Evolutionary conservation across 2,888 invertebrate species (phyloP).

Genomic region (Entomobrya proxima): DNA sequence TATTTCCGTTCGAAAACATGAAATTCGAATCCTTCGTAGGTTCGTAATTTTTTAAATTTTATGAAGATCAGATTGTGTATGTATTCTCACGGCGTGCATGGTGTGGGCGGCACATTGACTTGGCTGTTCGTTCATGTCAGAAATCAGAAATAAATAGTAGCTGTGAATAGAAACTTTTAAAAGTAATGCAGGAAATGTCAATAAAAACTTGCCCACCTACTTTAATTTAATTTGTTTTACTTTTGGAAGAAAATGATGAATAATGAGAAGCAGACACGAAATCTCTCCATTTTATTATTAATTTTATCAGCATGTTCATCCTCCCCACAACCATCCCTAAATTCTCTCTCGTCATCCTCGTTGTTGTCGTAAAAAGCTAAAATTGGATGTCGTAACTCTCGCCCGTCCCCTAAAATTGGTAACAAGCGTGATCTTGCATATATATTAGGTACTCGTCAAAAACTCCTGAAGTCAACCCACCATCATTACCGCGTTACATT

Average conservation of each 20-base stretch:
- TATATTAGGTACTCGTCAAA: background rate
- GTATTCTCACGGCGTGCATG: too few species aligned
- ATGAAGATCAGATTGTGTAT: too few species aligned
- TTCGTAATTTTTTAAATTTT: too few species aligned
- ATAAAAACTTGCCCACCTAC: constrained; percentile 9
- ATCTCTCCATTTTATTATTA: background rate
- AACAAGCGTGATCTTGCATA: constrained; percentile 36
- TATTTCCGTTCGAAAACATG: too few species aligned
- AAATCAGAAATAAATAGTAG: background rate
- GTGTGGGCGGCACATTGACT: too few species aligned
- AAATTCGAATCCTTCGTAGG: too few species aligned
- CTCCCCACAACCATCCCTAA: background rate
- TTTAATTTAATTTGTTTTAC: background rate
- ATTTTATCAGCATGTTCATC: background rate
- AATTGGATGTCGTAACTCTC: constrained; percentile 14
- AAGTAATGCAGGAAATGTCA: constrained; percentile 5
- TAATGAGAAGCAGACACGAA: background rate
- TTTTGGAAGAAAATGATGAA: background rate
- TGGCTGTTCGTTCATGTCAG: too few species aligned
- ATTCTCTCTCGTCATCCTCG: background rate
- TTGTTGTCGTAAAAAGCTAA: background rate
- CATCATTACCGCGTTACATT: background rate
- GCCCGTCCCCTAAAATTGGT: constrained; percentile 31
- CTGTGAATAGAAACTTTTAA: background rate
- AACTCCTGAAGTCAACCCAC: background rate